Evolutionary conservation across 2,113 vertebrate genomes (phyloP).

Genomic region (Potamarius usumacintae): DNA sequence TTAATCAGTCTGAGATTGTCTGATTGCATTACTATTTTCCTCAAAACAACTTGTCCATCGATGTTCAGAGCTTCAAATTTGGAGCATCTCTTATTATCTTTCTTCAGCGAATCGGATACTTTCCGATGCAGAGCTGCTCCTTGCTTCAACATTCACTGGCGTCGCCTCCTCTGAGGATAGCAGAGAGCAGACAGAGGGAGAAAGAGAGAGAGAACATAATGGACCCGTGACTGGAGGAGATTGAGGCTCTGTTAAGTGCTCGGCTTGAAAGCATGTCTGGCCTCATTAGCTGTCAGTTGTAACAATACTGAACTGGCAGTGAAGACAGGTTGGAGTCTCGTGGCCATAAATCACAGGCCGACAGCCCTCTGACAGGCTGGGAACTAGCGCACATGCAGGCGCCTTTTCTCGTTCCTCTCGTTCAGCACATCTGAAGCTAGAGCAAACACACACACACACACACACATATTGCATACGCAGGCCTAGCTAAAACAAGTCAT

Average conservation of each 20-base stretch:
- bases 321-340: constrained; percentile 90
- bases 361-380: constrained; percentile 87
- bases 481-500: constrained; percentile 47
- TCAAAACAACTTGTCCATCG: not conserved
- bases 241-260: constrained; percentile 78
- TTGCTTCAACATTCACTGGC: constrained; percentile 62
- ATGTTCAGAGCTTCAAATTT: not conserved
- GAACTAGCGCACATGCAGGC: constrained; percentile 67
- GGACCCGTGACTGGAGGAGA: constrained; percentile 76
- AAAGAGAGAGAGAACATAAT: constrained; percentile 46
- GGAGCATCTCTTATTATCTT: constrained; percentile 38
- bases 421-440: constrained; percentile 36
- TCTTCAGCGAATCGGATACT: constrained; percentile 55
- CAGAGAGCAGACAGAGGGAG: constrained; percentile 56
- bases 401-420: constrained; percentile 45
- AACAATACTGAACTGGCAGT: constrained; percentile 96
- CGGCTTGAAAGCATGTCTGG: constrained; percentile 88
- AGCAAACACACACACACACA: constrained; percentile 79
- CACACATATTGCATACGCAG: constrained; percentile 41
- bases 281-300: constrained; percentile 95
- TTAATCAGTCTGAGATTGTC: not conserved
- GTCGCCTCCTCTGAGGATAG: constrained; percentile 54
- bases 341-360: constrained; percentile 95
- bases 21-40: not conserved
- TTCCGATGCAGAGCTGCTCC: constrained; percentile 31